Percentiles rank a stretch among this genome's conserved stretches.
Conservation (phyloP, 2,888 invertebrate species). For the Heliconius erato region DNA sequence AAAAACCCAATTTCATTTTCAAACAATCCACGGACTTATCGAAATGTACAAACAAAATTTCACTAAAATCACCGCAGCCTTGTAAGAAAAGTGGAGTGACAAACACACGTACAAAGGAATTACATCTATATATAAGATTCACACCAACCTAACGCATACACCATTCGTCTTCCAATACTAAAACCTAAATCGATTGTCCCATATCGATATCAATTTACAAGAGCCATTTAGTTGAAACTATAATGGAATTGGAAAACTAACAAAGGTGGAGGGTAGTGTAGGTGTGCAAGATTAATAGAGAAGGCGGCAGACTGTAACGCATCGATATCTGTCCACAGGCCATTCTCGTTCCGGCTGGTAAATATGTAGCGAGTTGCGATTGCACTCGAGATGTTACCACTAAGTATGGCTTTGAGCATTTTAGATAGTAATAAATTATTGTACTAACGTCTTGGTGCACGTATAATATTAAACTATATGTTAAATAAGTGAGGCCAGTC, state of each 20-base stretch:
- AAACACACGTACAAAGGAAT: background rate
- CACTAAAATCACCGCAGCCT: no score
- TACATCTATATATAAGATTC: background rate
- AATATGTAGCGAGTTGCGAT: slow-evolving; percentile 59
- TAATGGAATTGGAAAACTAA: slow-evolving; percentile 54
- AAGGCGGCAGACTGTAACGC: slow-evolving; percentile 68
- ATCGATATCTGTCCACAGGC: slow-evolving; percentile 77
- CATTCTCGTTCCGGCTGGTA: slow-evolving; percentile 63
- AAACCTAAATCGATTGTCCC: slow-evolving; percentile 23
- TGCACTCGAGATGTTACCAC: slow-evolving; percentile 15
- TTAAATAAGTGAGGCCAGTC: no score
- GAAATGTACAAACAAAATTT: no score
- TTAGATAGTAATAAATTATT: background rate
- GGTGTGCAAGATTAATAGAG: slow-evolving; percentile 75
- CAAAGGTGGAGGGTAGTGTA: slow-evolving; percentile 54
- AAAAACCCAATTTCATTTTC: no score
- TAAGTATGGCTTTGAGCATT: slow-evolving; percentile 4
- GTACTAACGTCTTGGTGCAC: background rate
- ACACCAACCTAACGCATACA: background rate
- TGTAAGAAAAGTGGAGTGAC: no score
- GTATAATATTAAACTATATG: background rate
- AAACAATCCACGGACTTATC: no score
- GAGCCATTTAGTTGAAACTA: slow-evolving; percentile 52
- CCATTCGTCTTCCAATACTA: background rate
- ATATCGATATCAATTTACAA: slow-evolving; percentile 48